These are phyloP conservation scores for Chaetoderma sp. DNA, from an alignment of 2,888 invertebrate species.

Conservation along the genomic window DNA sequence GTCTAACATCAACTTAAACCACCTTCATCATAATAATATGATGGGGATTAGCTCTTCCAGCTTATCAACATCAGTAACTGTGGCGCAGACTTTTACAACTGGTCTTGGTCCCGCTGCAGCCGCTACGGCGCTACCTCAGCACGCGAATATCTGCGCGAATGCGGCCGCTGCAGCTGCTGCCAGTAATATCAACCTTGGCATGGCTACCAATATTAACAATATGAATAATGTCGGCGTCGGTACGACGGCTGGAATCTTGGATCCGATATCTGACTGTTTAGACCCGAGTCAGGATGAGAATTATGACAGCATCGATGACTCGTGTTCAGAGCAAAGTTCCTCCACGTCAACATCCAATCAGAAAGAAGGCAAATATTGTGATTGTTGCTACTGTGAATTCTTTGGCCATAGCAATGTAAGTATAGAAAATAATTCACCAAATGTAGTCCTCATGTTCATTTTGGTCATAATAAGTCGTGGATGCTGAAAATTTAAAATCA, in stretches of 20 bases:
- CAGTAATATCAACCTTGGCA: constrained; percentile 42
- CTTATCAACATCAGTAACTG: constrained; percentile 34
- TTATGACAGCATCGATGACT: constrained; percentile 67
- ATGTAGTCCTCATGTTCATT: background rate
- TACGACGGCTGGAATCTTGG: constrained; percentile 55
- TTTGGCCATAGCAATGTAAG: constrained; percentile 79
- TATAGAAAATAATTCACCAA: constrained; percentile 11
- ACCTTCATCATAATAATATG: no score
- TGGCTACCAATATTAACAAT: constrained; percentile 42
- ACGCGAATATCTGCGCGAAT: constrained; percentile 17
- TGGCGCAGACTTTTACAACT: constrained; percentile 32
- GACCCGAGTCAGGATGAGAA: constrained; percentile 61
- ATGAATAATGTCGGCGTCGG: constrained; percentile 60
- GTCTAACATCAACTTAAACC: no score
- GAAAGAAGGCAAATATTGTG: constrained; percentile 74
- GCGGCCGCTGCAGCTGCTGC: no score
- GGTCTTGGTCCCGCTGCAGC: constrained; percentile 15
- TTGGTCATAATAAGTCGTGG: background rate
- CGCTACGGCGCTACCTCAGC: background rate
- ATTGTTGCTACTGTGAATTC: constrained; percentile 85
- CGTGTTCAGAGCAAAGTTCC: constrained; percentile 71
- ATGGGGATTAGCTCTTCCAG: no score
- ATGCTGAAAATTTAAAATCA: no score
- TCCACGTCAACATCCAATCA: constrained; percentile 70
- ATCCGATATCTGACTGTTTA: constrained; percentile 62